phyloP scores from a whole-genome alignment of 2,113 vertebrate genomes.

The human (Homo sapiens) region DNA sequence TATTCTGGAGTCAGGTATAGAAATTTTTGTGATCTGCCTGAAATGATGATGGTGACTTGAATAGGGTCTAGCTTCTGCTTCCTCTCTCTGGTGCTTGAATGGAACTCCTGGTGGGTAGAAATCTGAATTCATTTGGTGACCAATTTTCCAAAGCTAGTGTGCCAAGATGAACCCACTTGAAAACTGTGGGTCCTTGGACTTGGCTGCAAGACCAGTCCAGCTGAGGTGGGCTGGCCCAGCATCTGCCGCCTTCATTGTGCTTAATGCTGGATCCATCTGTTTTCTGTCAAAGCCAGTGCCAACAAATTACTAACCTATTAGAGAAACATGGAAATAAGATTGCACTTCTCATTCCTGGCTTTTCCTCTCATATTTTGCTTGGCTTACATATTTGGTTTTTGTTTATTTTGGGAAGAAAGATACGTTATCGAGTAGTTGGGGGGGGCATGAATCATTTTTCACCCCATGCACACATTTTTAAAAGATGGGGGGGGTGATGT shows the following conservation, averaged over 20 bases:
- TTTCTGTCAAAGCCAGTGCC: conserved; percentile 88
- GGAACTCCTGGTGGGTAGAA: conserved; percentile 65
- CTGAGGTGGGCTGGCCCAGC: conserved; percentile 89
- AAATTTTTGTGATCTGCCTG: background rate
- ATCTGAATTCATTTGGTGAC: conserved; percentile 73
- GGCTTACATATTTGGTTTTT: conserved; percentile 76
- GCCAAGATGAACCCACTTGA: conserved; percentile 86
- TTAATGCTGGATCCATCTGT: conserved; percentile 93
- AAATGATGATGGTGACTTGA: conserved; percentile 5
- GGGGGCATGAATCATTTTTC: background rate
- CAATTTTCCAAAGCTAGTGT: conserved; percentile 69
- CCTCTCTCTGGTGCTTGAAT: conserved; percentile 43
- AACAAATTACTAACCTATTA: conserved; percentile 94
- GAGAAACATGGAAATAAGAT: conserved; percentile 88
- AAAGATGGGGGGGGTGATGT: background rate
- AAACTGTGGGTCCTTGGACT: conserved; percentile 84
- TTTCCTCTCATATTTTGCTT: conserved; percentile 80
- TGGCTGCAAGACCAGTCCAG: conserved; percentile 87
- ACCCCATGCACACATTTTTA: background rate
- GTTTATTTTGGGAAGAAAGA: conserved; percentile 38
- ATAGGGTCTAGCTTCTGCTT: background rate
- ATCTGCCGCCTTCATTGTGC: conserved; percentile 94
- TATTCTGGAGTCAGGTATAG: background rate
- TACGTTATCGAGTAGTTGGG: background rate
- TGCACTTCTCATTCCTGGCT: conserved; percentile 83